Conservation (phyloP, 2,113 vertebrate species). For the Phalacrocorax brasilianus region DNA sequence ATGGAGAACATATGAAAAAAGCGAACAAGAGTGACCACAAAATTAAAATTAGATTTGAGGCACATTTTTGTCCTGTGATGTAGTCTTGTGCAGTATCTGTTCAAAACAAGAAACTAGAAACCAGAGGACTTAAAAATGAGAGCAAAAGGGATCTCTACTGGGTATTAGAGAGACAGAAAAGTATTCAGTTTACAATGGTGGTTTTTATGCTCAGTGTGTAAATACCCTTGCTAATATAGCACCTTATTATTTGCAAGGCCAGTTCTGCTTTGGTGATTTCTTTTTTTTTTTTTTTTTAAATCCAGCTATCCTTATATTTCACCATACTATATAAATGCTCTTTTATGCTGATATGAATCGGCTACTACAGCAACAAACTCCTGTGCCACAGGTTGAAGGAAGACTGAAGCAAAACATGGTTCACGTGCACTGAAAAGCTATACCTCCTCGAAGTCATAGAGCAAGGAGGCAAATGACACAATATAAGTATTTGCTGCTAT, state of each 20-base stretch:
- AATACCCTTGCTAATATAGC: background rate
- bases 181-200: background rate
- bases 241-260: background rate
- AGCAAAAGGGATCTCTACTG: background rate
- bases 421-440: background rate
- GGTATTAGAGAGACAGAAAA: background rate
- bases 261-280: background rate
- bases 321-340: background rate
- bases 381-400: background rate
- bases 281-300: background rate
- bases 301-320: background rate
- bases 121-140: background rate
- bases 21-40: background rate
- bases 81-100: background rate
- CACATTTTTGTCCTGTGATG: background rate
- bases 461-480: background rate
- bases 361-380: background rate
- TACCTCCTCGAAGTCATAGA: background rate
- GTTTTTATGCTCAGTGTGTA: background rate
- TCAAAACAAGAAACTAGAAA: background rate
- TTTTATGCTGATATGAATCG: background rate
- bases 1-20: background rate
- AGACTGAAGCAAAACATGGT: background rate
- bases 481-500: background rate
- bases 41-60: slow-evolving; percentile 3